phyloP scores from a whole-genome alignment of 1,140 invertebrate genomes.

The Drosophila biarmipes region DNA sequence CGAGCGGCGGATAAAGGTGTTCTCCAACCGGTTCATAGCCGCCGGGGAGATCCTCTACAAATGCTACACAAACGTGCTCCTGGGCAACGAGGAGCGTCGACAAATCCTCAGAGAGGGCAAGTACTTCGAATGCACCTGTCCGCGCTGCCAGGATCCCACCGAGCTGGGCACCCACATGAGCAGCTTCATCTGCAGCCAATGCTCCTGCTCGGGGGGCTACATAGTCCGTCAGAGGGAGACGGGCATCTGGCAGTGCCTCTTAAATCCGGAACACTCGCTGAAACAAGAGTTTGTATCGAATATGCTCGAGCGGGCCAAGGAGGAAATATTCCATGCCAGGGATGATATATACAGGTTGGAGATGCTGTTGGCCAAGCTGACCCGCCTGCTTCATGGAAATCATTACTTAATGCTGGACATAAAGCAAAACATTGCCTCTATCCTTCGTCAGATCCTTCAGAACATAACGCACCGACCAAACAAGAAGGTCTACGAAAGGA shows the following conservation, averaged over 20 bases:
- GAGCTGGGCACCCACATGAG: slow-evolving; percentile 89
- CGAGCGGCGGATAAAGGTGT: slow-evolving; percentile 87
- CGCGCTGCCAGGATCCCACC: slow-evolving; percentile 88
- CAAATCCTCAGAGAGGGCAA: slow-evolving; percentile 88
- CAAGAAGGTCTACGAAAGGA: slow-evolving; percentile 87
- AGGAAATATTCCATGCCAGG: slow-evolving; percentile 75
- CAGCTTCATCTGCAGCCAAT: slow-evolving; percentile 87
- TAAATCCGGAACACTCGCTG: slow-evolving; percentile 59
- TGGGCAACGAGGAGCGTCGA: slow-evolving; percentile 88
- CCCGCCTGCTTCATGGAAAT: slow-evolving; percentile 86
- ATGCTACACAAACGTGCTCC: slow-evolving; percentile 91
- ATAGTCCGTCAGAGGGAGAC: slow-evolving; percentile 51
- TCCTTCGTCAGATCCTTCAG: slow-evolving; percentile 86
- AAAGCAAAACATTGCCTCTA: slow-evolving; percentile 88
- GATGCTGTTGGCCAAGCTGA: slow-evolving; percentile 86
- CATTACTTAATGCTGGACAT: slow-evolving; percentile 88
- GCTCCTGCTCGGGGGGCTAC: slow-evolving; percentile 57
- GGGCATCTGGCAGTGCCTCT: slow-evolving; percentile 65
- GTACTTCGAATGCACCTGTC: slow-evolving; percentile 90
- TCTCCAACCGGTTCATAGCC: slow-evolving; percentile 87
- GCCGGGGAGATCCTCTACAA: slow-evolving; percentile 88
- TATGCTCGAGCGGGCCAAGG: slow-evolving; percentile 84
- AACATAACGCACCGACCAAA: slow-evolving; percentile 85
- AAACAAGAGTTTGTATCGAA: slow-evolving; percentile 57
- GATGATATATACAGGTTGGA: slow-evolving; percentile 85